Percentiles rank a stretch among this genome's conserved stretches.
Evolutionary conservation across 2,888 invertebrate genomes (phyloP).

Genomic region (Watsonalla cultraria): DNA sequence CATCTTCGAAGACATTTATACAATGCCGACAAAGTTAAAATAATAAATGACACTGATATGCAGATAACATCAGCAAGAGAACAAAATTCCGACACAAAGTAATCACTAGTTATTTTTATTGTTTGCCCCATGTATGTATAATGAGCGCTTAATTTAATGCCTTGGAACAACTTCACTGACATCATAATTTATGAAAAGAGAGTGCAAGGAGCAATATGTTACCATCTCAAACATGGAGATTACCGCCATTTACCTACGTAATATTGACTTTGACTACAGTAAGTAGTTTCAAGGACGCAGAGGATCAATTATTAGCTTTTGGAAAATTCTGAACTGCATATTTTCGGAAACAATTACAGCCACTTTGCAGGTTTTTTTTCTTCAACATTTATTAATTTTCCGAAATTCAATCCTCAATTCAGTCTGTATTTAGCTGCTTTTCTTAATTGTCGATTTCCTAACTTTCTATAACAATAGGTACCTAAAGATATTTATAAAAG

Average conservation of each 20-base stretch:
- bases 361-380: too few relatives aligned
- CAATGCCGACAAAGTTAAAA: background rate
- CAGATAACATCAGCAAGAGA: conserved; percentile 1
- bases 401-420: too few relatives aligned
- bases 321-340: too few relatives aligned
- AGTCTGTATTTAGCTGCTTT: too few relatives aligned
- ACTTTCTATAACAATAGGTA: too few relatives aligned
- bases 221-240: background rate
- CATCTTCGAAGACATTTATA: background rate
- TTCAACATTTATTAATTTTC: too few relatives aligned
- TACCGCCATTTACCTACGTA: background rate
- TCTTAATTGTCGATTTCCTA: too few relatives aligned
- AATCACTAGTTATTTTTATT: background rate
- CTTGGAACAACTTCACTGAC: background rate
- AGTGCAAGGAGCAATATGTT: background rate
- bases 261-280: background rate
- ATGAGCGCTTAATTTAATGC: background rate
- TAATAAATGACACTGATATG: background rate
- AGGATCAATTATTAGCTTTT: too few relatives aligned
- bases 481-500: too few relatives aligned
- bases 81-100: background rate
- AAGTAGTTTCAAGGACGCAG: too few relatives aligned
- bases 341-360: too few relatives aligned
- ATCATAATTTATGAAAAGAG: background rate
- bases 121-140: background rate